Base-by-base conservation (phyloP, 2,797 vertebrate species). In the Melanotaenia parkinsoni region DNA sequence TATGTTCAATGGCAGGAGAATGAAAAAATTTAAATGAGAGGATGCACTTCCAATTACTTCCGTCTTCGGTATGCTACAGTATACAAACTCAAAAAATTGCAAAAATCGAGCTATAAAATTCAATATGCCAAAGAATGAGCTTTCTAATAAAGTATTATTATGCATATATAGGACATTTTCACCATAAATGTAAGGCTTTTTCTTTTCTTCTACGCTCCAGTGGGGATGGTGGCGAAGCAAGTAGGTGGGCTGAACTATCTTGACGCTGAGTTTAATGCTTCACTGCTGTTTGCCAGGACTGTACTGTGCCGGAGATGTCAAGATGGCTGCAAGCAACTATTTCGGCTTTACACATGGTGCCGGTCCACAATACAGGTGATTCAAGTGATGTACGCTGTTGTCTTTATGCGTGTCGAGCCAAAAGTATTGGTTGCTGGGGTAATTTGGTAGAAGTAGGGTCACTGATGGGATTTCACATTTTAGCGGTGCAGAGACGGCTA, bases 281-380 rank as follows among this genome's bases (percentile, higher is more conserved):
- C 53, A 0, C 61, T 70, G 74, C 75, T 70, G 72, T 77, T 80
- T 72, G 72, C 62, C 67, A 18, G 57, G 26, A 62, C 79, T 60
- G 70, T 74, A 78, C 77, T 75, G 54, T 75, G 74, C 83, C 71
- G 91, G 91, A 86, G 91, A 91, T 90, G 91, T 88, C 84, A 96
- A 96, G 92, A 97, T 97, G 96, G 96, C 95, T 92, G 94, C 95
- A 76, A 94, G 94, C 80, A 92, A 93, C 88, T 94, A 90, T 74
- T 94, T 91, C 67, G 91, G 94, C 51, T 94, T 93, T 75, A 90
- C 94, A 80, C 93, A 91, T 88, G 95, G 89, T 73, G 92, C 92
- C 91, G 91, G 85, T 85, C 87, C 91, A 20, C 94, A 92, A 63
- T 95, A 94, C 95, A 96, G 96, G 96, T 96, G 95, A 93, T 80